Evolutionary conservation across 1,140 invertebrate genomes (phyloP), one percentile per base, ranked within the genome.

Genomic region (Hylaeus anthracinus): DNA sequence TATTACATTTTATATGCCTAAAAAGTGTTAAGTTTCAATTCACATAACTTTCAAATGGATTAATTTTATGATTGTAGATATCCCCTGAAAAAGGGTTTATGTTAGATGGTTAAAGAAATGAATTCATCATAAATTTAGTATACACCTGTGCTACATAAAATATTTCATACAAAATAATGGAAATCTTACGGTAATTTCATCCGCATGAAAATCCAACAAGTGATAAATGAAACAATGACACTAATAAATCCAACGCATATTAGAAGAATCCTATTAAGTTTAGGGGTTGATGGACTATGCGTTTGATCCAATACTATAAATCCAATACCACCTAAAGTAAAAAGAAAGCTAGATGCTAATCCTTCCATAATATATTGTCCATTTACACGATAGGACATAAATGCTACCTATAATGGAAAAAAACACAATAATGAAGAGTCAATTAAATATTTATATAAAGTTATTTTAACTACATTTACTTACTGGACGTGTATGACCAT

Each of bases 291-390:
- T 0, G 98, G 97, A 85, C 97, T 97, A 91, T 99, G 98, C 0
- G 98, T 99, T 85, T 98, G 96, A 92, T 99, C 99, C 65, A 99
- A 93, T 79, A 99, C 97, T 10, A 99, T 98, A 93, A 99, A 99
- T 5, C 99, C 99, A 48, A 99, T 93, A 2, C 98, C 98, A 66
- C 99, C 98, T 61, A 99, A 94, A 0, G 98, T 98, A 92, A 99
- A 99, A 5, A 99, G 94, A 90, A 99, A 99, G 93, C 98, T 98
- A 43, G 98, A 98, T 14, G 98, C 98, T 75, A 99, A 93, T 1
- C 99, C 99, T 95, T 99, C 98, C 97, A 99, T 99, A 58, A 99
- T 99, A 90, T 99, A 99, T 92, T 99, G 98, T 0, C 98, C 99
- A 94, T 99, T 99, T 0, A 99, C 98, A 87, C 99, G 94, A 92